These are phyloP conservation scores for Rhegmatorhina hoffmannsi DNA, from an alignment of 2,113 vertebrate species.

Conservation along the genomic window DNA sequence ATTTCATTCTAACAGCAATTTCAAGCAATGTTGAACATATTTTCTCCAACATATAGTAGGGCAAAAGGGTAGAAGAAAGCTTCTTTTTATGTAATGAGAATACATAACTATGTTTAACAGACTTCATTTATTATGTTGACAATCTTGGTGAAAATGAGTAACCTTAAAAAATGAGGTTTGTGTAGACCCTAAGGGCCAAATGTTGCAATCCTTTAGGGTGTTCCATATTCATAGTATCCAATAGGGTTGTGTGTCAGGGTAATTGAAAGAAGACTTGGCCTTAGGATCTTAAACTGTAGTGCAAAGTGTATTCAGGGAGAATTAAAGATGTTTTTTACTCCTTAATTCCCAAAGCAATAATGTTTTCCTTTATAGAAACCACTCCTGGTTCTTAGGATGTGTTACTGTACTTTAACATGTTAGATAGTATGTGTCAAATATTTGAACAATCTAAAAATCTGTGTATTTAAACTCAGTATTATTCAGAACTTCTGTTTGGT, in stretches of 20 bases:
- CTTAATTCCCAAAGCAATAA: not conserved
- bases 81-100: not conserved
- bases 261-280: not conserved
- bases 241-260: not conserved
- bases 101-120: not conserved
- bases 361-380: not conserved
- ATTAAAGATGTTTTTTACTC: not conserved
- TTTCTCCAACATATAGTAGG: not conserved
- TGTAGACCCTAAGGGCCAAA: not conserved
- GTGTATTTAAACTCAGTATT: not conserved
- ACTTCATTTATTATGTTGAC: not conserved
- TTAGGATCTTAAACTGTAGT: not conserved
- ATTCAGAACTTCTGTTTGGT: not conserved
- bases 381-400: not conserved
- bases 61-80: not conserved
- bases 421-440: not conserved
- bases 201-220: not conserved
- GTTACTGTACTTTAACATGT: not conserved
- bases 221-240: not conserved
- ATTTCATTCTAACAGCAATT: not conserved
- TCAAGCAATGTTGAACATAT: not conserved
- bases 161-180: not conserved
- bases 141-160: not conserved
- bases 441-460: not conserved
- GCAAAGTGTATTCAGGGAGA: not conserved